A percentile compares a stretch with the other conserved stretches of the same genome.
These are phyloP conservation scores for Vanessa tameamea DNA, from an alignment of 1,140 invertebrate species.

Conservation along the genomic window DNA sequence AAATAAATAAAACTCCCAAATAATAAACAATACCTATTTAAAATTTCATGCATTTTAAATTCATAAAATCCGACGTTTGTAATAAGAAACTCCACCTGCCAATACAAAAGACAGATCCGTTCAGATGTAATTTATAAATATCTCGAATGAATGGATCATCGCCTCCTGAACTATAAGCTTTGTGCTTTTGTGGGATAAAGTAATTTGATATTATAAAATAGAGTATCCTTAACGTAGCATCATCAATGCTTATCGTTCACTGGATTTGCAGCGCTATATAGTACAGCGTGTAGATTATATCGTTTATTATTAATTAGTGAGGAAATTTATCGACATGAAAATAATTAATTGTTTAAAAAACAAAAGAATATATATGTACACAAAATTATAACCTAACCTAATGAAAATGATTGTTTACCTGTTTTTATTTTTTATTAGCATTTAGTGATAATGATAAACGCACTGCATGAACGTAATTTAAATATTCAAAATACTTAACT, in stretches of 20 bases:
- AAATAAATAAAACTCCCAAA: too few relatives aligned
- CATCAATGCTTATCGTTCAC: conserved; percentile 3
- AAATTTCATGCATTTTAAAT: background rate
- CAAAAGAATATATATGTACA: too few relatives aligned
- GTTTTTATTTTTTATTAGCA: too few relatives aligned
- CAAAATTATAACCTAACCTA: too few relatives aligned
- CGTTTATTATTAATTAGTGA: too few relatives aligned
- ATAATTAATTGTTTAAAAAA: too few relatives aligned
- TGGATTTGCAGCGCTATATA: conserved; percentile 6
- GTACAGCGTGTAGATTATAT: background rate
- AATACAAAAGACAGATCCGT: background rate
- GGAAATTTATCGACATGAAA: too few relatives aligned
- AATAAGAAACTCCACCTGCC: background rate
- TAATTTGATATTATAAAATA: conserved; percentile 40
- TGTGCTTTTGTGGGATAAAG: conserved; percentile 30
- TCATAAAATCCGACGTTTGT: background rate
- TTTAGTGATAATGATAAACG: too few relatives aligned
- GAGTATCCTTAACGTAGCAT: conserved; percentile 37
- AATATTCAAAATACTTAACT: too few relatives aligned
- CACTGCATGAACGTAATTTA: too few relatives aligned
- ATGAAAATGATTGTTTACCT: too few relatives aligned
- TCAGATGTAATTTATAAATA: conserved; percentile 15
- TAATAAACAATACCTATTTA: too few relatives aligned
- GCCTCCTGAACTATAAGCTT: conserved; percentile 26
- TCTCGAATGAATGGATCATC: background rate